Evolutionary conservation across 2,797 vertebrate species (phyloP), one percentile per base, ranked within the genome.

Genomic region (Sebastes itinus): DNA sequence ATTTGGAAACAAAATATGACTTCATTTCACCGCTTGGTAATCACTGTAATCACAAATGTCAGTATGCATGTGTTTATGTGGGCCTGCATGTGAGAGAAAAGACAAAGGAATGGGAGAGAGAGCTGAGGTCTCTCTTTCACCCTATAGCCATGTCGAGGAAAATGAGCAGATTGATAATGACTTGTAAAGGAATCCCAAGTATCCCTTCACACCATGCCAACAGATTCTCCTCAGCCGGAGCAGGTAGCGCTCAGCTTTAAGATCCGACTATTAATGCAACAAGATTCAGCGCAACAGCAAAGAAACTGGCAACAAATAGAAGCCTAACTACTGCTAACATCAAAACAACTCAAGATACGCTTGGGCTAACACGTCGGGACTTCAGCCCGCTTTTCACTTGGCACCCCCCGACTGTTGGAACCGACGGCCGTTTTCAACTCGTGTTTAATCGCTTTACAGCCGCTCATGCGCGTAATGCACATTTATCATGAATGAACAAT

Each of bases 401-500:
- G 82, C 88, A 75, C 60, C 56, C 25, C 42, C 28, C 66, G 25
- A 82, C 80, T 52, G 64, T 75, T 81, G 74, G 74, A 79, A 75
- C 67, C 20, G 52, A 75, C 77, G 58, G 77, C 60, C 71, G 71
- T 77, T 90, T 90, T 77, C 85, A 82, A 82, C 69, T 62, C 81
- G 4, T 72, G 82, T 89, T 89, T 87, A 91, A 91, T 87, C 87
- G 32, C 33, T 92, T 90, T 72, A 62, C 65, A 83, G 83, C 61
- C 20, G 16, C 75, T 88, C 85, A 87, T 79, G 90, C 81, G 12
- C 79, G 69, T 90, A 86, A 92, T 91, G 35, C 84, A 86, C 91
- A 90, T 91, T 92, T 84, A 89, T 92, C 87, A 92, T 92, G 80
- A 91, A 83, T 90, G 90, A 91, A 93, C 90, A 90, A 89, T 82